Conservation (phyloP, 2,113 vertebrate species). For the Halichoeres trimaculatus region DNA sequence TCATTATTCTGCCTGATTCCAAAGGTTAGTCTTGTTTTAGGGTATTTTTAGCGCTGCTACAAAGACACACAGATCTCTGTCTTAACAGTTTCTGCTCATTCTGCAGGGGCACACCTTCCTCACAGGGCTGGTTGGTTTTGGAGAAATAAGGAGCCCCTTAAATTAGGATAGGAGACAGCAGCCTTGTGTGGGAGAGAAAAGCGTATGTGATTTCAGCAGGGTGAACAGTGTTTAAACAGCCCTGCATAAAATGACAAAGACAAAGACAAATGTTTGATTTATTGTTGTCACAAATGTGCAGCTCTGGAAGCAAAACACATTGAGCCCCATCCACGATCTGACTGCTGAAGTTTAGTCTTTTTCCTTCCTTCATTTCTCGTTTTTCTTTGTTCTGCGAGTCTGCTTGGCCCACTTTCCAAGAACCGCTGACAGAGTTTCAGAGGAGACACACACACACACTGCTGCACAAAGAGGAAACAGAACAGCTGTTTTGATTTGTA, state of each 20-base stretch:
- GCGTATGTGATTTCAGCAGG: slow-evolving; percentile 9
- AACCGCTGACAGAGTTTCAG: too few relatives aligned
- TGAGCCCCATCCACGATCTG: not conserved
- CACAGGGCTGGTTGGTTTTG: not conserved
- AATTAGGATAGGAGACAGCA: slow-evolving; percentile 5
- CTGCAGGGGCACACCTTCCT: not conserved
- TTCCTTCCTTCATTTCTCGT: slow-evolving; percentile 17
- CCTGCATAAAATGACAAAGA: not conserved
- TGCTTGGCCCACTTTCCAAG: slow-evolving; percentile 16
- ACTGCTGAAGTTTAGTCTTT: slow-evolving; percentile 14
- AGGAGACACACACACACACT: not conserved
- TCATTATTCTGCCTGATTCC: slow-evolving; percentile 21
- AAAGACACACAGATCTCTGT: slow-evolving; percentile 3
- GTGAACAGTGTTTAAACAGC: slow-evolving; percentile 9
- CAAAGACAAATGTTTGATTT: slow-evolving; percentile 29
- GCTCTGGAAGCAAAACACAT: not conserved
- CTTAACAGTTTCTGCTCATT: not conserved
- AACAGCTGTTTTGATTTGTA: slow-evolving; percentile 7
- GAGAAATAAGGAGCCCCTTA: not conserved
- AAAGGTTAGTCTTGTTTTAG: not conserved
- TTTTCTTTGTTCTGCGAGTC: slow-evolving; percentile 38
- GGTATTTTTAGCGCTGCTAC: slow-evolving; percentile 3
- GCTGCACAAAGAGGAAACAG: too few relatives aligned
- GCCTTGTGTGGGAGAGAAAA: slow-evolving; percentile 7
- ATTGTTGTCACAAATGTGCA: not conserved